Percentiles rank a stretch among this genome's conserved stretches.
Conservation (phyloP, 2,797 vertebrate genomes). For the Cirrhinus mrigala region DNA sequence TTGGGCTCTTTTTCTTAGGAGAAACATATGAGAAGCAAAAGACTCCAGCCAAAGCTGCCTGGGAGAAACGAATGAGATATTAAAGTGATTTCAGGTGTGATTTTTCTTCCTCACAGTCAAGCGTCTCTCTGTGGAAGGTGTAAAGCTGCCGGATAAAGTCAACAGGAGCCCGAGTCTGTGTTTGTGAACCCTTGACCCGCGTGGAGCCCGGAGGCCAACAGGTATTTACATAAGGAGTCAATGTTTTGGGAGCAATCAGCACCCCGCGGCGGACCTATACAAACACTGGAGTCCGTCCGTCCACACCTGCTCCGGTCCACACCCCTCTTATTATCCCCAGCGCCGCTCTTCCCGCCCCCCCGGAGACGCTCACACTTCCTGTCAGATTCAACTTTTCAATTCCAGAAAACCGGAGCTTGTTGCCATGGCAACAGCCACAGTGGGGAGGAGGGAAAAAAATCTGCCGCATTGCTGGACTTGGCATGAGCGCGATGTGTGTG, state of each 20-base stretch:
- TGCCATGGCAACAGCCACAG: slow-evolving; percentile 83
- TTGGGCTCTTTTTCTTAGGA: background rate
- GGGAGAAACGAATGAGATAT: background rate
- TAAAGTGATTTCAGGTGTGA: background rate
- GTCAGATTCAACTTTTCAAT: slow-evolving; percentile 79
- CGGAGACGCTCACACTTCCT: slow-evolving; percentile 69
- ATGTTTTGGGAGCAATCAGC: slow-evolving; percentile 63
- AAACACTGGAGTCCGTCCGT: slow-evolving; percentile 46
- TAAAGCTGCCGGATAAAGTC: slow-evolving; percentile 56
- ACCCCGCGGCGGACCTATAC: slow-evolving; percentile 59
- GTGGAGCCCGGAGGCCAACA: slow-evolving; percentile 59
- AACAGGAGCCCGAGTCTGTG: slow-evolving; percentile 58
- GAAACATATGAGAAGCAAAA: background rate
- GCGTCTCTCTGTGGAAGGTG: background rate
- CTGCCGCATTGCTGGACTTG: slow-evolving; percentile 81
- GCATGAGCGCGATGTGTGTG: slow-evolving; percentile 61
- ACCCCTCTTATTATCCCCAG: slow-evolving; percentile 54
- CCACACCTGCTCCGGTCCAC: slow-evolving; percentile 57
- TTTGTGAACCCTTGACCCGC: slow-evolving; percentile 68
- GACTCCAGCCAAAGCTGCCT: background rate
- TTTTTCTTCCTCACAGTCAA: background rate
- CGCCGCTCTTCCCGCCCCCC: background rate
- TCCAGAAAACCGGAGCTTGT: slow-evolving; percentile 81
- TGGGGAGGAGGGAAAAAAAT: slow-evolving; percentile 62
- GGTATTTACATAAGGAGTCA: slow-evolving; percentile 66